These are phyloP conservation scores for Cerceris ruficornis DNA, from an alignment of 2,888 invertebrate genomes.

Conservation along the genomic window DNA sequence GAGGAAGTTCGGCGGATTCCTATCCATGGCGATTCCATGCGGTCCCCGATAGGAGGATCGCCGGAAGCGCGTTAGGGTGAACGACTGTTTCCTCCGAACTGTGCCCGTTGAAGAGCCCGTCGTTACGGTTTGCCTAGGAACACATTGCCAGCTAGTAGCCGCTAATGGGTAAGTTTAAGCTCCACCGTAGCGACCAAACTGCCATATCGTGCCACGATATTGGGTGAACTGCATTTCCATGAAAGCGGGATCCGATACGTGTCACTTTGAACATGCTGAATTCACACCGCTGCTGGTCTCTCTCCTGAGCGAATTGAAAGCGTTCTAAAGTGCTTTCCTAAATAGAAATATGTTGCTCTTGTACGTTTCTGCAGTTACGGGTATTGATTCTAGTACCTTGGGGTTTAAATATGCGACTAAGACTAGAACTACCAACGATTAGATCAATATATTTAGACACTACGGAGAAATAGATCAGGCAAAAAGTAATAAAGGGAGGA, in stretches of 20 bases:
- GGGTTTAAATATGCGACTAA: no score
- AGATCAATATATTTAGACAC: no score
- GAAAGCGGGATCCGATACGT: slow-evolving; percentile 38
- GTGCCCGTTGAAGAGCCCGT: slow-evolving; percentile 42
- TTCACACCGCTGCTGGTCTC: neutral
- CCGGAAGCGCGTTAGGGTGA: slow-evolving; percentile 53
- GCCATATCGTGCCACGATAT: slow-evolving; percentile 43
- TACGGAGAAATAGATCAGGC: no score
- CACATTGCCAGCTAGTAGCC: slow-evolving; percentile 51
- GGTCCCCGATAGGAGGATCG: slow-evolving; percentile 11
- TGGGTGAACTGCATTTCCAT: slow-evolving; percentile 43
- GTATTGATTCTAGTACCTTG: no score
- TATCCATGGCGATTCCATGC: slow-evolving; percentile 32
- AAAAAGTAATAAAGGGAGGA: no score
- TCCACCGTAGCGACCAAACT: slow-evolving; percentile 36
- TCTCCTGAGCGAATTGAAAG: slow-evolving; percentile 8
- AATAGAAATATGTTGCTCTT: neutral
- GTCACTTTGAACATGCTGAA: slow-evolving; percentile 7
- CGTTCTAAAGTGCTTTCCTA: neutral
- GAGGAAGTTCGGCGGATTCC: slow-evolving; percentile 32
- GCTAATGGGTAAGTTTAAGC: slow-evolving; percentile 67
- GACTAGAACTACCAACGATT: no score
- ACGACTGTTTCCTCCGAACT: slow-evolving; percentile 58
- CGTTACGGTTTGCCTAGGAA: slow-evolving; percentile 53
- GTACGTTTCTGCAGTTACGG: no score